These are phyloP conservation scores for Himalopsyche kuldschensis DNA, from an alignment of 2,888 invertebrate species.

Conservation along the genomic window DNA sequence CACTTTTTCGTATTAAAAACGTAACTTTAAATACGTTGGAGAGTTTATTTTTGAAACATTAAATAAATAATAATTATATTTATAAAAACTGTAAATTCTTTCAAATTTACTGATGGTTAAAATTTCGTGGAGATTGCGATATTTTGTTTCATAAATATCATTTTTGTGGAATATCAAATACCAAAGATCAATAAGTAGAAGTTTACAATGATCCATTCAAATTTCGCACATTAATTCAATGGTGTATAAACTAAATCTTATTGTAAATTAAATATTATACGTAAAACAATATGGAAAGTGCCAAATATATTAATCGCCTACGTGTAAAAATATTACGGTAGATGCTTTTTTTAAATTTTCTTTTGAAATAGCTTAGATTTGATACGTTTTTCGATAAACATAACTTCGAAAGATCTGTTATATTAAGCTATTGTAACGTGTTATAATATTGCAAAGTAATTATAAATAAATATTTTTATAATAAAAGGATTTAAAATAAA, in stretches of 20 bases:
- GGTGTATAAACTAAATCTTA: background rate
- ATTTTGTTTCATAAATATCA: too few species aligned
- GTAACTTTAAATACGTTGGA: background rate
- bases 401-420: background rate
- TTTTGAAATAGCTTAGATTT: background rate
- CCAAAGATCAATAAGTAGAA: too few species aligned
- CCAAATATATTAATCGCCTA: background rate
- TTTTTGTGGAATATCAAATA: too few species aligned
- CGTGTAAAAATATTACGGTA: background rate
- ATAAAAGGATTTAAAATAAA: background rate
- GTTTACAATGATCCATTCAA: too few species aligned
- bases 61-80: background rate
- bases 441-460: background rate
- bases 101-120: too few species aligned
- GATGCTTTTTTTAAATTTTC: background rate
- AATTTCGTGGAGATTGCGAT: too few species aligned
- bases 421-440: background rate
- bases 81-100: background rate
- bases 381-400: background rate
- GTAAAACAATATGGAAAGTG: background rate
- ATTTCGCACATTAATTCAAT: too few species aligned
- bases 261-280: constrained; percentile 1
- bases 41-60: background rate
- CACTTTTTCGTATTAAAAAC: background rate
- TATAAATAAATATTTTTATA: background rate